These are phyloP conservation scores for Metridium senile DNA, from an alignment of 92 coral and sea anemone species.

Conservation along the genomic window DNA sequence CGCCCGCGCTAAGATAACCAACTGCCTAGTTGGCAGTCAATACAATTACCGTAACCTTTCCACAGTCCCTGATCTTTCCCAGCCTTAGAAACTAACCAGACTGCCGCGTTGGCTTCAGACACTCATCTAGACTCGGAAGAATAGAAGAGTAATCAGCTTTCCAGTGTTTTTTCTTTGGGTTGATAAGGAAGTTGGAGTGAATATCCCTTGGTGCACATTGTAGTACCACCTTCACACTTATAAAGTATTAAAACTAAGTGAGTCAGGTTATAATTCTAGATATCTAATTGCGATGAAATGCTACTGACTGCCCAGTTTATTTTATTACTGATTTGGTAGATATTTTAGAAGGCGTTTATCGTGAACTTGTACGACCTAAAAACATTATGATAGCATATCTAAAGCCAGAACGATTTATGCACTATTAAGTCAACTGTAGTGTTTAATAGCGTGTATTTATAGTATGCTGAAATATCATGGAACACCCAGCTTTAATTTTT, in stretches of 20 bases:
- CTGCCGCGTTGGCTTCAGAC: not conserved
- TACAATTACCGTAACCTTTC: slow-evolving; percentile 18
- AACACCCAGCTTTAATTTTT: too few species aligned
- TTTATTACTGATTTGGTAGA: not conserved
- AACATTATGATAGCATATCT: not conserved
- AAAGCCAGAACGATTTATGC: not conserved
- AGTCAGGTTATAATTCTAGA: not conserved
- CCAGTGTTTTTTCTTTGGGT: not conserved
- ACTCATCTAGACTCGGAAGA: slow-evolving; percentile 6
- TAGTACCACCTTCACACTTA: not conserved
- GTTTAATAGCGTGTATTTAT: too few species aligned
- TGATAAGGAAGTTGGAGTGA: slow-evolving; percentile 36
- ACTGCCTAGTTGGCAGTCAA: not conserved
- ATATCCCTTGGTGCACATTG: not conserved
- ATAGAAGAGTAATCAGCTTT: slow-evolving; percentile 6
- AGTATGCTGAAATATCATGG: not conserved
- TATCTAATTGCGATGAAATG: not conserved
- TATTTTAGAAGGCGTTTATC: not conserved
- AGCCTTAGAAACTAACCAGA: slow-evolving; percentile 15
- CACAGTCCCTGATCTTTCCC: not conserved
- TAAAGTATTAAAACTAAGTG: not conserved
- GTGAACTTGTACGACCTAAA: not conserved
- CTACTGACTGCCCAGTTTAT: not conserved
- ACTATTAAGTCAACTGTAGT: too few species aligned
- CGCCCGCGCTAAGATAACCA: slow-evolving; percentile 23